Evolutionary conservation across 2,888 invertebrate species (phyloP).

Genomic region (Fragum whitleyi): DNA sequence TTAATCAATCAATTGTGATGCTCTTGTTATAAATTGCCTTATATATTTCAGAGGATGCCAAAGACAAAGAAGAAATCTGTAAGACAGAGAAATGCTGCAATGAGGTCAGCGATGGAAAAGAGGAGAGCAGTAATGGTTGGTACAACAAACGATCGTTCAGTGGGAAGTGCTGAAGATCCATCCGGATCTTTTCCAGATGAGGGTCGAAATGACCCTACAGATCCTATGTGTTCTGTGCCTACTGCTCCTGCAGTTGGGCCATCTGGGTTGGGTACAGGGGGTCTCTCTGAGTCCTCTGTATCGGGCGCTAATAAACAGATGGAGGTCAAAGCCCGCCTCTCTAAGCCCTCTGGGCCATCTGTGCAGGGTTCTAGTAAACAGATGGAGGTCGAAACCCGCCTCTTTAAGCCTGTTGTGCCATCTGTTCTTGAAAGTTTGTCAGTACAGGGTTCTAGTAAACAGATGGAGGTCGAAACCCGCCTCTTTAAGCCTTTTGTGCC

Average conservation of each 20-base stretch:
- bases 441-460: too few species aligned
- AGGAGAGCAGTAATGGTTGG: neutral
- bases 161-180: neutral
- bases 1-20: neutral
- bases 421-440: too few species aligned
- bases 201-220: too few species aligned
- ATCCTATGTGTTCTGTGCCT: neutral
- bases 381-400: constrained; percentile 24
- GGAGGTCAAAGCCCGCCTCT: neutral
- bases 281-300: neutral
- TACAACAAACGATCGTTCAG: neutral
- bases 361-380: constrained; percentile 16
- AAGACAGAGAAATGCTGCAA: too few species aligned
- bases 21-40: neutral
- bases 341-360: neutral
- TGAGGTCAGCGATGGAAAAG: too few species aligned
- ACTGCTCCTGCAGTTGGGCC: neutral
- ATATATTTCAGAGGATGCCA: too few species aligned
- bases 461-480: too few species aligned
- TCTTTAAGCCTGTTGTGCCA: constrained; percentile 5
- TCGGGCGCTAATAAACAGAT: neutral
- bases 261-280: too few species aligned
- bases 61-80: neutral
- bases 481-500: too few species aligned
- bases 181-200: too few species aligned